Evolutionary conservation across 2,888 invertebrate species (phyloP), one percentile per base, ranked within the genome.

Genomic region (Drosophila emarginata): DNA sequence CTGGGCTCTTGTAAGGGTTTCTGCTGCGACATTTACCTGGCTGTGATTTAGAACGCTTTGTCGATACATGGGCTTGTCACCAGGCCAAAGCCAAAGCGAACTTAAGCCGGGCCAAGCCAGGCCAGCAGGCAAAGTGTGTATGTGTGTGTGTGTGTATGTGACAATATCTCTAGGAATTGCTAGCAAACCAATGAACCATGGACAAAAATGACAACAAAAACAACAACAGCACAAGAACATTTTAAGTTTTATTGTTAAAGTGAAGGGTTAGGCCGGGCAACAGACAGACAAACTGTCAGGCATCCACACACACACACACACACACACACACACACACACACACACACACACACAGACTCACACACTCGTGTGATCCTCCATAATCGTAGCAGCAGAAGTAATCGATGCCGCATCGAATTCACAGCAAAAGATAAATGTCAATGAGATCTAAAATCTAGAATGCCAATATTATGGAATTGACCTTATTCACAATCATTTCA

Each of bases 161-260:
- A 77, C 77, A 77, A 78, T 78, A 70, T 76, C 66, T 76, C 66
- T 70, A 68, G 78, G 73, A 78, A 78, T 78, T 78, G 67, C 78
- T 75, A 64, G 68, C 67, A 58, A 58, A 65, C 36, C 63, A 63
- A 52, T 67, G 64, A 74, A 67, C 67, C 75, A 74, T 74, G 71
- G 67, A 72, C 61, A 36, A 58, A 26, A 64, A 18, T 39, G 12
- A 54, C 11, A 54, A 23, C 21, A 18, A n/a, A n/a, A n/a, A 32
- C 14, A 45, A 18, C 18, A 3, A 45, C 60, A 32, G 37, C 45
- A 53, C 18, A 23, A 45, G 15, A 64, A 70, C 73, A 76, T 73
- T 76, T 76, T 61, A 45, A 63, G 64, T 65, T 74, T 77, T 74
- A 77, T 74, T 51, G 56, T 23, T 36, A 64, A 77, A 78, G 77